These are phyloP conservation scores for Campylomormyrus tamandua DNA, from an alignment of 2,113 vertebrate species.

Conservation along the genomic window DNA sequence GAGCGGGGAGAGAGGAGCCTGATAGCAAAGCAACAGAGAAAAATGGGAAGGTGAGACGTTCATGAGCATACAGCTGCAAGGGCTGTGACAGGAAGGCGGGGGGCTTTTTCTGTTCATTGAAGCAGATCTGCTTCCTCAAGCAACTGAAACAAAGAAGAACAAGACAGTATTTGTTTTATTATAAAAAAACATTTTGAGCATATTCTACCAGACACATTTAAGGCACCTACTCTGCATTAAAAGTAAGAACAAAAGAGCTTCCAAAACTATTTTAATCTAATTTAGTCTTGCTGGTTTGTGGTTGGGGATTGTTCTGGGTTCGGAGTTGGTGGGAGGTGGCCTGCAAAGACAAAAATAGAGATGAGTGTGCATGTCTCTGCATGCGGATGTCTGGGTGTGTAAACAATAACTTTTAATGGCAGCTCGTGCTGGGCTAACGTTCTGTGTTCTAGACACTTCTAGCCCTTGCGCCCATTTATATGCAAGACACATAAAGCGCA, in stretches of 20 bases:
- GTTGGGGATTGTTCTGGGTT: not conserved
- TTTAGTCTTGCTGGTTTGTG: not conserved
- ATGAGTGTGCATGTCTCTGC: not conserved
- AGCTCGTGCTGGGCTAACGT: not conserved
- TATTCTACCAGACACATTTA: not conserved
- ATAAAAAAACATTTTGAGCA: not conserved
- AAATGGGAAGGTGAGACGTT: not conserved
- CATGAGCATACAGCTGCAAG: not conserved
- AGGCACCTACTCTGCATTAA: not conserved
- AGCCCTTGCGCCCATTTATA: not conserved
- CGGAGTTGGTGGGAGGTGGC: not conserved
- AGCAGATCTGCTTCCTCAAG: not conserved
- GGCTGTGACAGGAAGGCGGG: not conserved
- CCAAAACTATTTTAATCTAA: not conserved
- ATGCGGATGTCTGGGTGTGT: not conserved
- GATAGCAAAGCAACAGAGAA: not conserved
- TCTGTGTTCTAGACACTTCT: not conserved
- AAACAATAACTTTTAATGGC: not conserved
- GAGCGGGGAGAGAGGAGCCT: not conserved
- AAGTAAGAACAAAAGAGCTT: not conserved
- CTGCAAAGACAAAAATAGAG: not conserved
- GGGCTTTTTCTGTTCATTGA: not conserved
- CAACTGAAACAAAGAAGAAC: not conserved
- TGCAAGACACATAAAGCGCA: not conserved
- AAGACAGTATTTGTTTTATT: not conserved